These are phyloP conservation scores for Spodoptera picta DNA, from an alignment of 2,888 invertebrate species.

Conservation along the genomic window DNA sequence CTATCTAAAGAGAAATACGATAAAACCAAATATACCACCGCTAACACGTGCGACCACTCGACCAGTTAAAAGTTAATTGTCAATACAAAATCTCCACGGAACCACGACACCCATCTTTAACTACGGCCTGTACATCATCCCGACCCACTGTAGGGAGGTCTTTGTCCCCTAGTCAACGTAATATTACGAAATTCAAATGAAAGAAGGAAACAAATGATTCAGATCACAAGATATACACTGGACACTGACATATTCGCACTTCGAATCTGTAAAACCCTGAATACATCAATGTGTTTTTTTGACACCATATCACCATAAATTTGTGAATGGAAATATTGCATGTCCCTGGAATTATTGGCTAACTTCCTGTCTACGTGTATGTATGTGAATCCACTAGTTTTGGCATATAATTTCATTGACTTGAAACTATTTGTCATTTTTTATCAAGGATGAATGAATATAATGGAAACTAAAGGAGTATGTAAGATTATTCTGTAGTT, in stretches of 20 bases:
- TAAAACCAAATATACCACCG: no score
- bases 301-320: slow-evolving; percentile 17
- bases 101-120: slow-evolving; percentile 25
- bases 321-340: slow-evolving; percentile 6
- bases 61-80: no score
- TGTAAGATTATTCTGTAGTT: no score
- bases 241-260: slow-evolving; percentile 30
- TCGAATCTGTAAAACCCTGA: slow-evolving; percentile 9
- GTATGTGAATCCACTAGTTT: no score
- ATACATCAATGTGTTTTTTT: slow-evolving; percentile 19
- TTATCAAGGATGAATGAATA: no score
- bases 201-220: slow-evolving; percentile 36
- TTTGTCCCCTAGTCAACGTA: slow-evolving; percentile 33
- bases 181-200: slow-evolving; percentile 46
- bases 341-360: no score
- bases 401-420: no score
- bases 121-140: slow-evolving; percentile 9
- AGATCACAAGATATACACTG: slow-evolving; percentile 20
- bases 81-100: slow-evolving; percentile 15
- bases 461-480: no score
- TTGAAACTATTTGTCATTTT: no score
- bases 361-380: no score
- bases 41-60: no score
- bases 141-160: slow-evolving; percentile 21
- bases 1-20: no score